Evolutionary conservation across 2,113 vertebrate genomes (phyloP).

Genomic region (Pseudorasbora parva): DNA sequence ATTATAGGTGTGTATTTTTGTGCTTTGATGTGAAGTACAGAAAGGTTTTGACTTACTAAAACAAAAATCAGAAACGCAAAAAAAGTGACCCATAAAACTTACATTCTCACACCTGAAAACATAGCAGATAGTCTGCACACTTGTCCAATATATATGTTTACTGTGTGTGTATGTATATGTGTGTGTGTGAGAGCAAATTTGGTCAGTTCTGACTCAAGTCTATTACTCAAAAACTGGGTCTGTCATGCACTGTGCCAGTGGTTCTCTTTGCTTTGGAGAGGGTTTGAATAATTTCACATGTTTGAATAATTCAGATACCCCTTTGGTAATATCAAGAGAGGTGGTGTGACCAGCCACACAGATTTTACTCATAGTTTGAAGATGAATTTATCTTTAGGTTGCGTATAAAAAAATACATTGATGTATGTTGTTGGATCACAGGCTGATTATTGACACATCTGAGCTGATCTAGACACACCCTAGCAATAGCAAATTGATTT

Average conservation of each 20-base stretch:
- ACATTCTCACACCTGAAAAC: too few species aligned
- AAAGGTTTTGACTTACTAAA: too few species aligned
- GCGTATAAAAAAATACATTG: too few species aligned
- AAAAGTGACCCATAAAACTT: too few species aligned
- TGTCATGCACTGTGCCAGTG: not conserved
- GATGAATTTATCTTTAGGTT: not conserved
- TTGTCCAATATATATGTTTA: too few species aligned
- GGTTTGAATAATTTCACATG: conserved; percentile 33
- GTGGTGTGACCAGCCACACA: not conserved
- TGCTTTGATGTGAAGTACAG: too few species aligned
- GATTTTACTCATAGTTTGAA: not conserved
- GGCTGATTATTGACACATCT: not conserved
- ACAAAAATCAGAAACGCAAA: too few species aligned
- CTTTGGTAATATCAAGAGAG: not conserved
- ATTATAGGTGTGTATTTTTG: too few species aligned
- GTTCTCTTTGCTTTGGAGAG: not conserved
- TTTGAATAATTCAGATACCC: conserved; percentile 40
- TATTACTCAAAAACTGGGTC: not conserved
- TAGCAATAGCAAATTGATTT: too few species aligned
- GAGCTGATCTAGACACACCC: too few species aligned
- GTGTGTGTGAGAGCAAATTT: not conserved
- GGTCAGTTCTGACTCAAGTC: not conserved
- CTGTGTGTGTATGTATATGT: too few species aligned
- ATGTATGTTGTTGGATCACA: not conserved
- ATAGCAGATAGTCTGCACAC: too few species aligned